phyloP scores from a whole-genome alignment of 2,888 invertebrate genomes.

The Carpatolechia fugitivella region DNA sequence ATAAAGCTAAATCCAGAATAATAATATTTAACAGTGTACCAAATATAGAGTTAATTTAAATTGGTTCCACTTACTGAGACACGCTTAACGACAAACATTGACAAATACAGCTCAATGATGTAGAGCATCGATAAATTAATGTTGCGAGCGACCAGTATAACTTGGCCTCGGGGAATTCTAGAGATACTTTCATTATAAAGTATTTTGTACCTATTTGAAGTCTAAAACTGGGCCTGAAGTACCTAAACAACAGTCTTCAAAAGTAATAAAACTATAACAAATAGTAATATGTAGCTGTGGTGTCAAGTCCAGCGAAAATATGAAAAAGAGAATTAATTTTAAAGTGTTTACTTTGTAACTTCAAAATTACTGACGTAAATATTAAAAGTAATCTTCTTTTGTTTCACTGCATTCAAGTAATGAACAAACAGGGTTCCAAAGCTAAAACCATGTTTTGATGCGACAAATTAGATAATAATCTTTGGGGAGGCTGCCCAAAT shows the following conservation, averaged over 20 bases:
- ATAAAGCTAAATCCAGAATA: no score
- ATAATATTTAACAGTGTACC: no score
- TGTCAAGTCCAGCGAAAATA: no score
- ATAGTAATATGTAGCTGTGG: no score
- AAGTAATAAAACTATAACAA: no score
- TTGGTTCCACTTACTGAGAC: neutral
- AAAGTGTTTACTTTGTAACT: no score
- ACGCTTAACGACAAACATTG: constrained; percentile 29
- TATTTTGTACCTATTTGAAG: no score
- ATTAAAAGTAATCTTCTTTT: no score
- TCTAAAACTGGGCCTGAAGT: no score
- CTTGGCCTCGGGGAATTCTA: neutral
- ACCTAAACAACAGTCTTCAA: no score
- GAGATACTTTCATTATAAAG: neutral
- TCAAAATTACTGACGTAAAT: no score
- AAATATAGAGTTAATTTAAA: neutral
- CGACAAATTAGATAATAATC: neutral
- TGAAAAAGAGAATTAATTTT: no score
- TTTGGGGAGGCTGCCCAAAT: neutral
- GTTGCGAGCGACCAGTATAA: constrained; percentile 9
- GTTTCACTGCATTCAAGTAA: neutral
- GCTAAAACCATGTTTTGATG: neutral
- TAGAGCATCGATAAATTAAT: constrained; percentile 39
- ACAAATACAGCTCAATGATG: constrained; percentile 44
- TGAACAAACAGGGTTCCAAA: neutral